Evolutionary conservation across 2,113 vertebrate genomes (phyloP).

Genomic region (Alligator mississippiensis): DNA sequence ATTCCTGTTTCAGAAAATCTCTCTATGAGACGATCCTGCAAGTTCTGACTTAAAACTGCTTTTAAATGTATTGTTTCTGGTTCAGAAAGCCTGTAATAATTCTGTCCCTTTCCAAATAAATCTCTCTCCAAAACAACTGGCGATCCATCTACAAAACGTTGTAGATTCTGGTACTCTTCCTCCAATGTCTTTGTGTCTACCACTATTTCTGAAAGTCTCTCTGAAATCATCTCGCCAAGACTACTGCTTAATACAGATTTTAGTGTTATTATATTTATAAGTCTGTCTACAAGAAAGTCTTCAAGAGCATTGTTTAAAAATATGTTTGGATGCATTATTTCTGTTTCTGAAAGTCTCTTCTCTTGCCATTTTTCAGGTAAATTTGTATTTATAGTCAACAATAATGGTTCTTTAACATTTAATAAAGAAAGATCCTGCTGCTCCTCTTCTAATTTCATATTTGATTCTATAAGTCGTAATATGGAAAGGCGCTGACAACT

Average conservation of each 20-base stretch:
- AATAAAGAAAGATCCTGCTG: neutral
- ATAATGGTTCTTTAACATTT: neutral
- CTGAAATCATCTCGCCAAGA: constrained; percentile 44
- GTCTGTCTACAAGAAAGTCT: constrained; percentile 11
- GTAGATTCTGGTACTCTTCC: neutral
- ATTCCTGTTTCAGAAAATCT: constrained; percentile 47
- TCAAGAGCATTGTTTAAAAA: neutral
- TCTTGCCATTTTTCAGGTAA: neutral
- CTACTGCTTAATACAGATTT: constrained; percentile 63
- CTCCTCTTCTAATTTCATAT: constrained; percentile 14
- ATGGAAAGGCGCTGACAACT: neutral
- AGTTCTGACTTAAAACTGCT: constrained; percentile 46
- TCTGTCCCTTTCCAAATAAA: neutral
- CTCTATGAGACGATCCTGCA: constrained; percentile 47
- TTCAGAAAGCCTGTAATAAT: neutral
- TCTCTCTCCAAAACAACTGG: neutral
- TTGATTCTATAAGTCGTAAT: neutral
- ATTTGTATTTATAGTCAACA: neutral
- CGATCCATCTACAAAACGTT: neutral
- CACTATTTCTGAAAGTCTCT: constrained; percentile 36
- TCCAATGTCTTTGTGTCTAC: neutral
- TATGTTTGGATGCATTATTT: neutral
- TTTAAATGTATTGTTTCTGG: neutral
- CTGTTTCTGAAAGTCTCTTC: neutral
- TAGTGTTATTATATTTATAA: constrained; percentile 42